Percentiles rank a stretch among this genome's conserved stretches.
These are phyloP conservation scores for Callithrix jacchus DNA, from an alignment of 2,113 vertebrate species.

Conservation along the genomic window DNA sequence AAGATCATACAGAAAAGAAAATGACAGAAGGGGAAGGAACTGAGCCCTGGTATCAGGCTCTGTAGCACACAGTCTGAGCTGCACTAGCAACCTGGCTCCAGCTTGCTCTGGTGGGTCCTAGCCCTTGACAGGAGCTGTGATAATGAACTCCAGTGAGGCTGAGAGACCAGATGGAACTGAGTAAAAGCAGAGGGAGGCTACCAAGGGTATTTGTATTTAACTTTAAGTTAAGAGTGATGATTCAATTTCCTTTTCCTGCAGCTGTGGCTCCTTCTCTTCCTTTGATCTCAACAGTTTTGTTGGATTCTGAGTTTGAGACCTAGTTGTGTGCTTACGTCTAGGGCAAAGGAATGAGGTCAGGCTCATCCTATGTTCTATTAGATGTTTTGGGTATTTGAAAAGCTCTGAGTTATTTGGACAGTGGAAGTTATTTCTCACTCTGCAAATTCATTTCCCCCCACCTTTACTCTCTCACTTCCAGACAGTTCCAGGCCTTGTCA, in stretches of 20 bases:
- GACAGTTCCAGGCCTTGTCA: not conserved
- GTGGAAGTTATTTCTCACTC: not conserved
- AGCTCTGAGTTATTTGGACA: not conserved
- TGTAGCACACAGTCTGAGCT: not conserved
- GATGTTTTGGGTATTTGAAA: not conserved
- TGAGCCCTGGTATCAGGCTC: not conserved
- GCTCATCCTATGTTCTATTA: not conserved
- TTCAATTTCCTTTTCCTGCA: not conserved
- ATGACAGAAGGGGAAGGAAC: not conserved
- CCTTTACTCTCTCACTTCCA: not conserved
- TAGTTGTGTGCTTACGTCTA: not conserved
- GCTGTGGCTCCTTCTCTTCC: not conserved
- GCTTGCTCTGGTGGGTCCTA: not conserved
- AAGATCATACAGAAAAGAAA: not conserved
- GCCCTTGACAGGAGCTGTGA: not conserved
- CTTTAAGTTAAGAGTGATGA: not conserved
- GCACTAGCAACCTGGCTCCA: not conserved
- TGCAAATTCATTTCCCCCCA: not conserved
- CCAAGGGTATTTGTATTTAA: not conserved
- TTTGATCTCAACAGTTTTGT: not conserved
- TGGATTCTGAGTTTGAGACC: not conserved
- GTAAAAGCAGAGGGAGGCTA: not conserved
- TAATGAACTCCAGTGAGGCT: not conserved
- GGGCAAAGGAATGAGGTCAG: not conserved
- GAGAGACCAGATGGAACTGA: not conserved